Base-by-base conservation (phyloP, 2,113 vertebrate species). In the Geococcyx californianus region DNA sequence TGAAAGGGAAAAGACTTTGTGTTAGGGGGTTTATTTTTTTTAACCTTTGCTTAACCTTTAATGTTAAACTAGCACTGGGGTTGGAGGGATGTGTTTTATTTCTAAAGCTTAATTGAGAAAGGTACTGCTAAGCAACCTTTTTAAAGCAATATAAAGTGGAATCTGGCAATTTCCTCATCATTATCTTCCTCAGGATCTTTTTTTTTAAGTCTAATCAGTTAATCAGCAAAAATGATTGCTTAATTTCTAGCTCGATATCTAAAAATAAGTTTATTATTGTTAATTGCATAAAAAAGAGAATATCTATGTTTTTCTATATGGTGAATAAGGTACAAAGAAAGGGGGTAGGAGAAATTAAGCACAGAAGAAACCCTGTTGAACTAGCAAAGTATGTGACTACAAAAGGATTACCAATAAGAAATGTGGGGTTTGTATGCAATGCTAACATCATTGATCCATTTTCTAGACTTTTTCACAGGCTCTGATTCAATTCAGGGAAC, bases 401-500 rank as follows among this genome's bases (percentile, higher is more conserved):
- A 82, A 78, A 89, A 78, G 25, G 18, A 84, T 67, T 67, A 29
- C 10, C 12, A 56, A 2, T 62, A 88, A 72, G 54, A 77, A 64
- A 15, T 31, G 19, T 3, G 4, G 25, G 26, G 51, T 63, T 36
- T 68, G 4, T 74, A 7, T 59, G 38, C 47, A 90, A 66, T 80
- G 60, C 74, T 87, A 69, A 91, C 69, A 69, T 28, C 9, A 33
- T 66, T 34, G 49, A 70, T 91, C 28, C 2, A 3, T 87, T 92
- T 87, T 91, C 96, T 93, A 99, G 99, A 99, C 97, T 99, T 99
- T 95, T 99, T 99, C 97, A 99, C 99, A 90, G 99, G 99, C 20
- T 99, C 99, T 2, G 99, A 99, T 97, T 99, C 99, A 82, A 99
- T 99, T 97, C 99, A 99, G 60, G 99, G 99, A 51, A 99, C 99